Conservation (phyloP, 2,113 vertebrate species). For the Brachyistius frenatus region DNA sequence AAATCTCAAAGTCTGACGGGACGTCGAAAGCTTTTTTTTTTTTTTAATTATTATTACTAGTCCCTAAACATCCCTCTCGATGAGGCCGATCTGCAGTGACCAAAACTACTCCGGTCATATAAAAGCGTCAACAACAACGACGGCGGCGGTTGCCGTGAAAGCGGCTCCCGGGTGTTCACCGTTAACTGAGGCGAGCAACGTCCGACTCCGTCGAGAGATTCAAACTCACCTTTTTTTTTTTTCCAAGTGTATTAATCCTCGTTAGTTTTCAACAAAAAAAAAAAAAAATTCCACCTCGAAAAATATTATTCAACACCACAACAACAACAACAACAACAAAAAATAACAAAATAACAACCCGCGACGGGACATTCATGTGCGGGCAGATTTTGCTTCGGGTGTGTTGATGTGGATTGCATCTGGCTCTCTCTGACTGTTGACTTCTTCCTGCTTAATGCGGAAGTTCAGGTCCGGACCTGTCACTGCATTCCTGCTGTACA, state of each 20-base stretch:
- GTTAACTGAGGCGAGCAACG: constrained; percentile 26
- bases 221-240: constrained; percentile 70
- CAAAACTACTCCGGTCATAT: neutral
- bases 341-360: neutral
- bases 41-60: neutral
- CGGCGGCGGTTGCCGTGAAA: too few relatives aligned
- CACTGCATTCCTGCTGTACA: constrained; percentile 72
- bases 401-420: constrained; percentile 51
- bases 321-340: constrained; percentile 1
- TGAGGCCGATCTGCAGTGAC: neutral
- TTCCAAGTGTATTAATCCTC: constrained; percentile 24
- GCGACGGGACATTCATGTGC: neutral
- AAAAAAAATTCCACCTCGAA: constrained; percentile 14
- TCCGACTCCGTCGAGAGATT: neutral
- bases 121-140: neutral
- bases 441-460: constrained; percentile 82
- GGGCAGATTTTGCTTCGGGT: constrained; percentile 44
- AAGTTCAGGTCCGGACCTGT: constrained; percentile 85
- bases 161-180: neutral
- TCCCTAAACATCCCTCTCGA: neutral
- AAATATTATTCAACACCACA: constrained; percentile 9
- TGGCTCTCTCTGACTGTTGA: constrained; percentile 61
- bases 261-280: constrained; percentile 39
- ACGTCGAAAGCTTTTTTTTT: too few relatives aligned
- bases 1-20: neutral